Evolutionary conservation across 2,113 vertebrate species (phyloP), one percentile per base, ranked within the genome.

Genomic region (Channa argus): DNA sequence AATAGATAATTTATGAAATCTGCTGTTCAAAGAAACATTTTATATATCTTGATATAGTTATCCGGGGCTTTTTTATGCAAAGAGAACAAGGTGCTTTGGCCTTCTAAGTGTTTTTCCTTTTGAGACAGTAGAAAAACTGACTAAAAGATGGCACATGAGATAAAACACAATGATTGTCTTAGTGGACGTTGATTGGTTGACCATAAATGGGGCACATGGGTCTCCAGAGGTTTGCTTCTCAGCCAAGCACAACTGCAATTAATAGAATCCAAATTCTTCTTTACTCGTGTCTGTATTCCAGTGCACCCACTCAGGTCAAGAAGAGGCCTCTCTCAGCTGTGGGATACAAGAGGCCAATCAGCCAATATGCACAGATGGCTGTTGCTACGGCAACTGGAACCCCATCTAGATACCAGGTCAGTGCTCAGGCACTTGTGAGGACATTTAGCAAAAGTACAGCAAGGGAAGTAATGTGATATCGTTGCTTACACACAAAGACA

Each of bases 291-390:
- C 0, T 74, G 76, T 55, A 34, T 24, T 38, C 39, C 65, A 96
- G 84, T 80, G 91, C 62, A 51, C 92, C 92, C 71, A 94, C 88
- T 84, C 93, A 95, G 61, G 95, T 96, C 93, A 96, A 94, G 94
- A 94, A 92, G 77, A 93, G 97, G 33, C 96, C 97, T 0, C 94
- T 93, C 0, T 98, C 97, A 0, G 97, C 96, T 0, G 96, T 97
- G 76, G 97, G 97, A 75, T 96, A 97, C 92, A 98, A 98, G 93
- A 95, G 97, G 65, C 97, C 97, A 37, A 96, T 97, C 87, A 98
- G 97, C 92, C 96, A 98, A 8, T 96, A 96, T 24, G 97, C 97
- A 63, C 94, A 97, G 24, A 88, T 85, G 73, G 93, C 92, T 45
- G 96, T 96, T 83, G 95, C 96, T 93, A 94, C 96, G 83, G 94